Base-by-base conservation (phyloP, 2,113 vertebrate genomes). In the Heptranchias perlo region DNA sequence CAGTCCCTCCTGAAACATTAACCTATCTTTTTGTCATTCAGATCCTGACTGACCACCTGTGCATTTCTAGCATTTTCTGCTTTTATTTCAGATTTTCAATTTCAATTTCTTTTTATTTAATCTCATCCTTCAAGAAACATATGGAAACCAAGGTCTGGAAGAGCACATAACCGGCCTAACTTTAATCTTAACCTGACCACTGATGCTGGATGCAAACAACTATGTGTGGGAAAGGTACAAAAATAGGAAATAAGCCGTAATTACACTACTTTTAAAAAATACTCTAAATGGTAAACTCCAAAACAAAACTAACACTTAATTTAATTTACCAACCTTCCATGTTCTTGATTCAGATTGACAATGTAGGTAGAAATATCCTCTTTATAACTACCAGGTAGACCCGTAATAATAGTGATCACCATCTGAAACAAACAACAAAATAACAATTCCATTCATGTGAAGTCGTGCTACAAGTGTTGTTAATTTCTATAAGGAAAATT, bases 321-420 rank as follows among this genome's bases (percentile, higher is more conserved):
- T 94, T 65, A 52, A 69, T 6, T 64, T 3, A 97, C 98, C 6
- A 96, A 99, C 99, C 98, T 98, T 96, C 98, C 98, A 6, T 96
- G 97, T 78, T 99, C 98, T 96, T 98, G 98, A 97, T 98, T 99
- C 52, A 99, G 98, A 52, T 97, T 97, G 7, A 99, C 97, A 76
- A 99, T 98, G 96, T 98, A 99, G 96, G 98, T 96, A 39, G 98
- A 98, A 0, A 99, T 98, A 28, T 98, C 98, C 0, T 97, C 98
- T 97, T 98, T 98, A 54, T 98, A 98, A 96, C 99, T 99, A n/a
- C 99, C 98, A 0, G 99, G 99, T 23, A 99, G 97, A 8, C 99
- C 99, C 0, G 98, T 98, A 96, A 99, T 96, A 96, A 99, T 97
- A 96, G 97, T 99, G 97, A 99, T 97, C 82, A 98, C 96, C 96